Percentiles rank a stretch among this genome's conserved stretches.
These are phyloP conservation scores for Acrossocheilus wenchowensis DNA, from an alignment of 2,797 vertebrate genomes.

Conservation along the genomic window DNA sequence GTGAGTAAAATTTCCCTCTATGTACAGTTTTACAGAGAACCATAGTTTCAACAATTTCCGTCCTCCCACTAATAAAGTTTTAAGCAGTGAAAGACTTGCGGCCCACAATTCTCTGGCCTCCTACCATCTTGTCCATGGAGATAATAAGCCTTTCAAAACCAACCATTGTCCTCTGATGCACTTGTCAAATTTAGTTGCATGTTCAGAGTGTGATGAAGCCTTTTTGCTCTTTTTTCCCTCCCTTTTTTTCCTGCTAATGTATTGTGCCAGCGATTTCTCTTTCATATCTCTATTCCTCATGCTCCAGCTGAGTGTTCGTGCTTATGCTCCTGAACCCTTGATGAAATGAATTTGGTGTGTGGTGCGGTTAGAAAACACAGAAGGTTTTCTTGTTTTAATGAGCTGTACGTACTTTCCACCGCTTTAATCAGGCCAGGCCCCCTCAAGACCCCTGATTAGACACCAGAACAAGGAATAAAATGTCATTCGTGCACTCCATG, in stretches of 20 bases:
- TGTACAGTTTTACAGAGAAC: not conserved
- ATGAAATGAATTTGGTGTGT: slow-evolving; percentile 13
- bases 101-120: slow-evolving; percentile 19
- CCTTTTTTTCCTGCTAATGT: not conserved
- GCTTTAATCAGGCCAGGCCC: slow-evolving; percentile 6
- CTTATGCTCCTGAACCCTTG: slow-evolving; percentile 1
- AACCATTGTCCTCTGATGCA: slow-evolving; percentile 41
- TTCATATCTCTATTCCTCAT: slow-evolving; percentile 45
- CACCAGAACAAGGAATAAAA: slow-evolving; percentile 28
- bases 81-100: slow-evolving; percentile 22
- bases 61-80: slow-evolving; percentile 46
- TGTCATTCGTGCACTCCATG: slow-evolving; percentile 7
- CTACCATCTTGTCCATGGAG: slow-evolving; percentile 34
- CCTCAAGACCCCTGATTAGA: slow-evolving; percentile 11
- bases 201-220: slow-evolving; percentile 30
- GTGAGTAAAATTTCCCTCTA: not conserved
- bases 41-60: slow-evolving; percentile 25
- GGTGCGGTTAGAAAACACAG: slow-evolving; percentile 24
- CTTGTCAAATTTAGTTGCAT: slow-evolving; percentile 46
- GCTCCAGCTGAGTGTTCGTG: slow-evolving; percentile 11
- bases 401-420: not conserved
- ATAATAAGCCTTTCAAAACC: slow-evolving; percentile 45
- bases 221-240: not conserved
- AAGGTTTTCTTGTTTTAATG: slow-evolving; percentile 21
- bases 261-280: slow-evolving; percentile 30